Evolutionary conservation across 2,113 vertebrate species (phyloP).

Genomic region (Anoplopoma fimbria): DNA sequence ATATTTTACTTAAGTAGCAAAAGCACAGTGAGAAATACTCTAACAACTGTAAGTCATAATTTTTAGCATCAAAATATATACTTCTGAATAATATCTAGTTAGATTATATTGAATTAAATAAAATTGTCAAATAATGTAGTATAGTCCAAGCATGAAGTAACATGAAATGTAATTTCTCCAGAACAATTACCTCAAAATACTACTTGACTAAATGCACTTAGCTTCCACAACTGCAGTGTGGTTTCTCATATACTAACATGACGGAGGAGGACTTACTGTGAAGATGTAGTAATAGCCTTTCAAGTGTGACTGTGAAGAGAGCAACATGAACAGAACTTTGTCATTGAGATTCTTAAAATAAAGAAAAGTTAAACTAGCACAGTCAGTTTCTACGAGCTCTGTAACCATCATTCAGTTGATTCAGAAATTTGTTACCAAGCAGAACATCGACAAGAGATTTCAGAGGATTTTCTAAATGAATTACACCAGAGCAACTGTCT

Average conservation of each 20-base stretch:
- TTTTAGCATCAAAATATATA: background rate
- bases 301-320: slow-evolving; percentile 70
- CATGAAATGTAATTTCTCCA: background rate
- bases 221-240: background rate
- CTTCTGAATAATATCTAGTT: background rate
- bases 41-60: background rate
- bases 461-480: background rate
- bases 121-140: background rate
- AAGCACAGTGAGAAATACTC: background rate
- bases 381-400: background rate
- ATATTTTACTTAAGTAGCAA: background rate
- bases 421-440: background rate
- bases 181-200: background rate
- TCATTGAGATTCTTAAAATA: background rate
- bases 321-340: background rate
- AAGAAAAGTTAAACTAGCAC: background rate
- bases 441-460: background rate
- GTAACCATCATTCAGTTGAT: background rate
- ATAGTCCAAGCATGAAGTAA: background rate
- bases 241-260: background rate
- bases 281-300: slow-evolving; percentile 81
- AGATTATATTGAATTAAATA: background rate
- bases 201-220: background rate
- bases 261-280: slow-evolving; percentile 61
- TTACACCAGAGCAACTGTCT: background rate